phyloP scores from a whole-genome alignment of 2,888 invertebrate genomes.

The Mamestra brassicae region DNA sequence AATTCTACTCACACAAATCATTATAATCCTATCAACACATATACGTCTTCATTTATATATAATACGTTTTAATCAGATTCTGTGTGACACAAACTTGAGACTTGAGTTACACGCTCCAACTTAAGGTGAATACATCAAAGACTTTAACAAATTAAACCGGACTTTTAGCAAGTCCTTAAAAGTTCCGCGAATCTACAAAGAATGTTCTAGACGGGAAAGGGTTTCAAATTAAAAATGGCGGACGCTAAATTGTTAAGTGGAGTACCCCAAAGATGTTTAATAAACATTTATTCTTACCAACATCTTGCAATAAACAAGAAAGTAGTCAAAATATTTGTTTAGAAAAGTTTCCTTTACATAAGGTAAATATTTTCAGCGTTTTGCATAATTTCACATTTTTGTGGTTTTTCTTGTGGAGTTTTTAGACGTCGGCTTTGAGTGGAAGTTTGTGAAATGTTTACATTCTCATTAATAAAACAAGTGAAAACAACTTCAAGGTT shows the following conservation, averaged over 20 bases:
- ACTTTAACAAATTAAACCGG: slow-evolving; percentile 17
- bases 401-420: slow-evolving; percentile 47
- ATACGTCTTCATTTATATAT: slow-evolving; percentile 27
- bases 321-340: slow-evolving; percentile 53
- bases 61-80: slow-evolving; percentile 51
- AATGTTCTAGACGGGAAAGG: slow-evolving; percentile 36
- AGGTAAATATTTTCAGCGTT: slow-evolving; percentile 37
- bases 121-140: slow-evolving; percentile 49
- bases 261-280: slow-evolving; percentile 23
- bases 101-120: slow-evolving; percentile 22
- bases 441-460: slow-evolving; percentile 36
- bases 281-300: slow-evolving; percentile 40
- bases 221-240: slow-evolving; percentile 46
- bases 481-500: slow-evolving; percentile 6
- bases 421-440: slow-evolving; percentile 22
- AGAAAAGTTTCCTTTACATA: slow-evolving; percentile 44
- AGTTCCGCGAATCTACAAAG: slow-evolving; percentile 31
- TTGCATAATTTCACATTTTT: slow-evolving; percentile 53
- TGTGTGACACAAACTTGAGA: slow-evolving; percentile 35
- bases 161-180: slow-evolving; percentile 24
- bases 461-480: slow-evolving; percentile 46
- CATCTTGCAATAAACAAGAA: slow-evolving; percentile 44
- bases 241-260: slow-evolving; percentile 17
- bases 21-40: slow-evolving; percentile 47
- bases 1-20: slow-evolving; percentile 46